Conservation (phyloP, 2,113 vertebrate genomes). For the Tachuris rubrigastra region DNA sequence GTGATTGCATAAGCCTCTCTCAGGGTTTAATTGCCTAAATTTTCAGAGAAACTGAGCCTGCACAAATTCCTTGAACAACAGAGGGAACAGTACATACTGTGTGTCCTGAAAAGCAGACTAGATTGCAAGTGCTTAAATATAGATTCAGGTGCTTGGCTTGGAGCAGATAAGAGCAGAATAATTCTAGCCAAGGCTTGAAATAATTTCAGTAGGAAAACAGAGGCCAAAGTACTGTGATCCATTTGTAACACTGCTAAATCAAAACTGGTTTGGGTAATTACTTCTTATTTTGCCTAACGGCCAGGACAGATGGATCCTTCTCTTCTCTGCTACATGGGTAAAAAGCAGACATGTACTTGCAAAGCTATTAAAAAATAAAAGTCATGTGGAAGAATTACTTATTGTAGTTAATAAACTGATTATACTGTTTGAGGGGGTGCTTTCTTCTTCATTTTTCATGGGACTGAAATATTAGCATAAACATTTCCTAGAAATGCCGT, state of each 20-base stretch:
- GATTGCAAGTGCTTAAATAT: slow-evolving; percentile 21
- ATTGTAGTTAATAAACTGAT: neutral
- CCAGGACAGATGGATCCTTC: neutral
- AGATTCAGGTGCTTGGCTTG: slow-evolving; percentile 4
- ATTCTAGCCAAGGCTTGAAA: neutral
- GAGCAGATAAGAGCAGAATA: neutral
- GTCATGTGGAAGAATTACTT: neutral
- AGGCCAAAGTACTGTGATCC: neutral
- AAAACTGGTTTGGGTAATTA: slow-evolving; percentile 28
- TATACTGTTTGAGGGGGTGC: neutral
- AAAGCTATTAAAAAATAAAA: slow-evolving; percentile 35
- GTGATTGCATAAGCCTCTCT: neutral
- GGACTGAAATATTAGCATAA: neutral
- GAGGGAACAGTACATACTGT: slow-evolving; percentile 2
- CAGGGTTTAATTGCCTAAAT: neutral
- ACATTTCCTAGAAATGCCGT: slow-evolving; percentile 11
- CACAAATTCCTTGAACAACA: slow-evolving; percentile 1
- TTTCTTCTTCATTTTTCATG: neutral
- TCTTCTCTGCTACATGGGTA: neutral
- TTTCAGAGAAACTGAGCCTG: slow-evolving; percentile 5
- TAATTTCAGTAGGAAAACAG: neutral
- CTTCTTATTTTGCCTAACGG: neutral
- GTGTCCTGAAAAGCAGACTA: slow-evolving; percentile 17
- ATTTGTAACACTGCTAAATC: neutral
- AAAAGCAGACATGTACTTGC: neutral